Conservation (phyloP, 2,888 invertebrate genomes). For the Melikaiella ostensackeni region DNA sequence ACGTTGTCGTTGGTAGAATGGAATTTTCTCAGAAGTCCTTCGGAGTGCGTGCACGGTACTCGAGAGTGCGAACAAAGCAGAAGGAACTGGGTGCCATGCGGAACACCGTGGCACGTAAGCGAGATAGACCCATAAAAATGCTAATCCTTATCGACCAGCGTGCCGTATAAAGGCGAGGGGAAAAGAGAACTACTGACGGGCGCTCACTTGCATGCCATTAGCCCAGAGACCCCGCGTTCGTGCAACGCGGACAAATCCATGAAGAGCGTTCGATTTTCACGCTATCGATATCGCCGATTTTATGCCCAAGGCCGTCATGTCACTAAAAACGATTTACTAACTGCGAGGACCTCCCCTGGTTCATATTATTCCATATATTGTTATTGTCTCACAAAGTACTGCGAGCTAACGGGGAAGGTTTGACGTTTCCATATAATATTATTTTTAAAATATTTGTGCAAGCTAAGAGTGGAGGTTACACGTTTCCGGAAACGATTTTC, state of each 20-base stretch:
- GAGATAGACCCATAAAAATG: constrained; percentile 78
- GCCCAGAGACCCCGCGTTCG: constrained; percentile 74
- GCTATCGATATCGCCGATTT: constrained; percentile 22
- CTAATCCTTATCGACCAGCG: constrained; percentile 76
- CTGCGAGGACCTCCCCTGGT: too few relatives aligned
- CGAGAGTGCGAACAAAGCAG: constrained; percentile 62
- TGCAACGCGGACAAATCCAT: constrained; percentile 52
- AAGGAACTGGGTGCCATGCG: constrained; percentile 72
- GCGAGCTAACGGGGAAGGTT: too few relatives aligned
- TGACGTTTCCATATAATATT: too few relatives aligned
- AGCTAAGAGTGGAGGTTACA: too few relatives aligned
- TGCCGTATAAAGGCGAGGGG: constrained; percentile 59
- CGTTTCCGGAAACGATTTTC: too few relatives aligned
- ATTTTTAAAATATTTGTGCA: too few relatives aligned
- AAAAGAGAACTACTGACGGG: constrained; percentile 57
- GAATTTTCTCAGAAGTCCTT: constrained; percentile 50
- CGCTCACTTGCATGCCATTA: constrained; percentile 75
- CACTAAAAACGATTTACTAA: neutral
- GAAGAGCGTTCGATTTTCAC: constrained; percentile 51
- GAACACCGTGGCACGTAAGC: constrained; percentile 72
- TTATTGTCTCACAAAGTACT: too few relatives aligned
- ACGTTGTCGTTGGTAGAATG: neutral
- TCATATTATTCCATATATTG: too few relatives aligned
- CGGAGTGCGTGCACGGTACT: constrained; percentile 59
- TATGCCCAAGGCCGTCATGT: neutral